These are phyloP conservation scores for Wasmannia auropunctata DNA, from an alignment of 1,140 invertebrate genomes.

Conservation along the genomic window DNA sequence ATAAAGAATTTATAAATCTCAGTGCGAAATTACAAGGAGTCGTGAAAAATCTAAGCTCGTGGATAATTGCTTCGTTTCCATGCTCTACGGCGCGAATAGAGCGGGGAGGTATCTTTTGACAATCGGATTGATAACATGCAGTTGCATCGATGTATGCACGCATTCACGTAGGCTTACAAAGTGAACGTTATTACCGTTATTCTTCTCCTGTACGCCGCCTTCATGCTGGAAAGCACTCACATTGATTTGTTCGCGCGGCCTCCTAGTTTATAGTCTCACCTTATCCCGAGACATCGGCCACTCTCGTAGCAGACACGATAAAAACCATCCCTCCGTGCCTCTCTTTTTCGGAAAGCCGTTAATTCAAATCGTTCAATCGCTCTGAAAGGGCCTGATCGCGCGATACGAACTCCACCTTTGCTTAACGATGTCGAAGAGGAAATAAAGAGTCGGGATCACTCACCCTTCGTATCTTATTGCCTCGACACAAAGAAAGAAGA, in stretches of 20 bases:
- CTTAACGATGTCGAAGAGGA: slow-evolving; percentile 65
- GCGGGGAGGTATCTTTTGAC: slow-evolving; percentile 70
- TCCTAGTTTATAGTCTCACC: slow-evolving; percentile 78
- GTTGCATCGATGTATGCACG: slow-evolving; percentile 60
- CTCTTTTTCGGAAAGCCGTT: slow-evolving; percentile 60
- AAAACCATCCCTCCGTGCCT: slow-evolving; percentile 46
- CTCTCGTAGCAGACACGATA: slow-evolving; percentile 69
- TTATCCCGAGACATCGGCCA: slow-evolving; percentile 63
- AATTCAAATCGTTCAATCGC: slow-evolving; percentile 76
- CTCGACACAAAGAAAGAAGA: background rate
- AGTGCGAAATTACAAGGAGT: background rate
- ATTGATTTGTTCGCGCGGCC: slow-evolving; percentile 82
- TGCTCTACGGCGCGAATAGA: background rate
- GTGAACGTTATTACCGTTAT: slow-evolving; percentile 64
- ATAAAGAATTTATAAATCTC: background rate
- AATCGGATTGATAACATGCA: slow-evolving; percentile 74
- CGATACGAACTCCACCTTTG: slow-evolving; percentile 51
- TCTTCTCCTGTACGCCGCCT: background rate
- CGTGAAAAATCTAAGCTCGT: background rate
- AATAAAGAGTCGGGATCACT: slow-evolving; percentile 41
- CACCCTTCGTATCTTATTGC: slow-evolving; percentile 35
- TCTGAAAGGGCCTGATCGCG: slow-evolving; percentile 62
- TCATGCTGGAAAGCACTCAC: slow-evolving; percentile 77
- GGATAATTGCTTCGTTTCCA: slow-evolving; percentile 18
- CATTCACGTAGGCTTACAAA: slow-evolving; percentile 66